Conservation (phyloP, 2,113 vertebrate species). For the Hepsetus odoe region DNA sequence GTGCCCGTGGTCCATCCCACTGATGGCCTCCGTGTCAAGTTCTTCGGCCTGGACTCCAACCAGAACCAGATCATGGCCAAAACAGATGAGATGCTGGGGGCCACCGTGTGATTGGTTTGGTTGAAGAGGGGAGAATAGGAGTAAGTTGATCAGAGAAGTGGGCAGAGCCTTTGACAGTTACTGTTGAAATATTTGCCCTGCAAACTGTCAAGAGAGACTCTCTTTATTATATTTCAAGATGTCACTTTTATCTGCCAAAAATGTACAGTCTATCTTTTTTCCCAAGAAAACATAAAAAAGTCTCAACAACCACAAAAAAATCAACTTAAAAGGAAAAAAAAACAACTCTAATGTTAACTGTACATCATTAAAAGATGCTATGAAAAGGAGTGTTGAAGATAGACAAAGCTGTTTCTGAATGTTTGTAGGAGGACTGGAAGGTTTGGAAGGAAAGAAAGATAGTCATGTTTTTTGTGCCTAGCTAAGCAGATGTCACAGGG, state of each 20-base stretch:
- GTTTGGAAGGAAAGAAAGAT: constrained; percentile 24
- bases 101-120: constrained; percentile 80
- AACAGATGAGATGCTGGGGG: constrained; percentile 88
- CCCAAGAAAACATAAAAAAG: constrained; percentile 69
- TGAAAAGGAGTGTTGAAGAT: constrained; percentile 34
- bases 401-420: constrained; percentile 38
- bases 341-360: constrained; percentile 58
- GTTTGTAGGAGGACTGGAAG: constrained; percentile 24
- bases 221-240: constrained; percentile 44
- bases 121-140: not conserved
- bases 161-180: constrained; percentile 24
- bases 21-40: constrained; percentile 92
- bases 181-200: constrained; percentile 57
- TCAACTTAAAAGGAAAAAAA: constrained; percentile 58
- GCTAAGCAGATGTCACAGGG: constrained; percentile 52
- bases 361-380: constrained; percentile 43
- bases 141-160: constrained; percentile 19
- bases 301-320: constrained; percentile 44
- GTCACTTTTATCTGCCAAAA: constrained; percentile 74
- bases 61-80: constrained; percentile 98
- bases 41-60: constrained; percentile 97
- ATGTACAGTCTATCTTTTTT: constrained; percentile 73
- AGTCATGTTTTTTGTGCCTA: constrained; percentile 31
- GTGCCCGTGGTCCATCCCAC: constrained; percentile 94
- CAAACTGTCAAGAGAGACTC: constrained; percentile 57